Evolutionary conservation across 2,113 vertebrate genomes (phyloP).

Genomic region (Elanus axillaris): DNA sequence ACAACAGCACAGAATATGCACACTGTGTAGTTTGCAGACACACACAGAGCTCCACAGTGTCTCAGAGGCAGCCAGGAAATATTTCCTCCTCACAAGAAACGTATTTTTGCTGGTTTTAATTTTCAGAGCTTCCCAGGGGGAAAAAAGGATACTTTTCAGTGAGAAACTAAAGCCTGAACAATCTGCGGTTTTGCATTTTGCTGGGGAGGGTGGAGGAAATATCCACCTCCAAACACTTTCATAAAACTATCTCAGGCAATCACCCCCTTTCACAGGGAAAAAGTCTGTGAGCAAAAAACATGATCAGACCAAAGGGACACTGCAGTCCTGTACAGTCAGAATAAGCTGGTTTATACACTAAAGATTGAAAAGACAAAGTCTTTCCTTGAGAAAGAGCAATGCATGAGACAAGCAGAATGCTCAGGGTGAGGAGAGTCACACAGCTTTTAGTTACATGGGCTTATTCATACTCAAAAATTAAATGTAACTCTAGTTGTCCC

Average conservation of each 20-base stretch:
- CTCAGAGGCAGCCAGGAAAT: neutral
- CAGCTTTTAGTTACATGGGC: neutral
- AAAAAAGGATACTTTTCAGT: neutral
- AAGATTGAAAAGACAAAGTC: neutral
- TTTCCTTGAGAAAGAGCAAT: neutral
- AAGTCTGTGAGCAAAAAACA: neutral
- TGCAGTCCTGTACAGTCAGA: neutral
- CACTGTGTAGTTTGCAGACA: neutral
- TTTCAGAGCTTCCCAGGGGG: neutral
- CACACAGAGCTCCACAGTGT: neutral
- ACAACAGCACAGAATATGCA: neutral
- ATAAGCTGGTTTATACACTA: neutral
- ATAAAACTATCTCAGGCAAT: neutral
- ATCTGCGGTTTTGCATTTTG: neutral
- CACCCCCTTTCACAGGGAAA: neutral
- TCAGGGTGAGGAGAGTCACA: neutral
- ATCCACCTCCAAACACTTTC: neutral
- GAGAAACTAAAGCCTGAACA: constrained; percentile 4
- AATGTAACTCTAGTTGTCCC: neutral
- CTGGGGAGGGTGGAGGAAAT: neutral
- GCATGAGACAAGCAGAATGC: neutral
- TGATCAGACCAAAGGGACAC: neutral
- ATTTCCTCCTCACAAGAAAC: constrained; percentile 5
- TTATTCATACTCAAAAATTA: neutral
- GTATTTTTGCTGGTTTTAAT: constrained; percentile 42